Percentiles rank a stretch among this genome's conserved stretches.
Conservation (phyloP, 2,888 invertebrate genomes). For the Anthoptus insignis region DNA sequence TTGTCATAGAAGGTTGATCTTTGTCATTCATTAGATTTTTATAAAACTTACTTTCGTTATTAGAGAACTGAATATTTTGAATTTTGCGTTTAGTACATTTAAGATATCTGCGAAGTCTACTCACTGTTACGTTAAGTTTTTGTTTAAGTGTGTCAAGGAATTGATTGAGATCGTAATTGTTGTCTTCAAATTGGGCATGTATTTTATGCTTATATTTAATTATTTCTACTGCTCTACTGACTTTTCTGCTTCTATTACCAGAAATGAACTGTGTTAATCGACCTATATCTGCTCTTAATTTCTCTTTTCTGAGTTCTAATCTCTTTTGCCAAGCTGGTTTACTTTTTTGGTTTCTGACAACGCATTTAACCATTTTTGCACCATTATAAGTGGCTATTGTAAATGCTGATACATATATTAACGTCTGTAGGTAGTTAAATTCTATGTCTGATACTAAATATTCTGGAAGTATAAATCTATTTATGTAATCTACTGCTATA, state of each 20-base stretch:
- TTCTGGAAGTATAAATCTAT: background rate
- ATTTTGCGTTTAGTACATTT: background rate
- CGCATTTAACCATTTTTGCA: too few species aligned
- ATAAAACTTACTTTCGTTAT: background rate
- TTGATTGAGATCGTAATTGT: background rate
- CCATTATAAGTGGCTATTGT: too few species aligned
- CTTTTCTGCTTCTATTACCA: background rate
- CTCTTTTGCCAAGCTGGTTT: conserved; percentile 11
- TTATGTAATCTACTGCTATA: background rate
- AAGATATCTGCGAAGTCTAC: background rate
- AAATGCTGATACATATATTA: too few species aligned
- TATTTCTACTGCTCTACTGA: background rate
- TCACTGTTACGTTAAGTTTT: background rate
- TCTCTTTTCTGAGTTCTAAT: background rate
- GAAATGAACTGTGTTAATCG: background rate
- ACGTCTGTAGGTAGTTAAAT: too few species aligned
- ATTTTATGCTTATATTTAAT: background rate
- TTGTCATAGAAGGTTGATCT: too few species aligned
- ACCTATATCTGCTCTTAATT: conserved; percentile 7
- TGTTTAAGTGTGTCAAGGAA: conserved; percentile 1
- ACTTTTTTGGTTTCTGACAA: too few species aligned
- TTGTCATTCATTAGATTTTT: too few species aligned
- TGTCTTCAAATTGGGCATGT: background rate
- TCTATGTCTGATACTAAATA: too few species aligned
- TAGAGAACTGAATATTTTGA: background rate